These are phyloP conservation scores for Osmerus eperlanus DNA, from an alignment of 2,113 vertebrate genomes.

Conservation along the genomic window DNA sequence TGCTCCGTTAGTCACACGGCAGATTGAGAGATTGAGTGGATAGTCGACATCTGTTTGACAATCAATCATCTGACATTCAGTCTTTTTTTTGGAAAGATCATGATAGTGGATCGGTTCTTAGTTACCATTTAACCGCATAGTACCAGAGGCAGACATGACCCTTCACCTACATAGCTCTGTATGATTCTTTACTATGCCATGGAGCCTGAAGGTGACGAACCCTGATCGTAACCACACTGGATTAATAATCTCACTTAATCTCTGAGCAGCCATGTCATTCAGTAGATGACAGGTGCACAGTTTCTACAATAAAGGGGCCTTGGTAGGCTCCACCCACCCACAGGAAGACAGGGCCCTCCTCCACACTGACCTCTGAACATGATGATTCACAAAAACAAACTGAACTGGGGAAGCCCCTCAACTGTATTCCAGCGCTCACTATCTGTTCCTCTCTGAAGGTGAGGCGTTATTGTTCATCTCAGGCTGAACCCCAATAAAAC, in stretches of 20 bases:
- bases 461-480: neutral
- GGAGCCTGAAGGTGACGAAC: constrained; percentile 69
- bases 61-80: too few relatives aligned
- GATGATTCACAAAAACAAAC: neutral
- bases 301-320: constrained; percentile 8
- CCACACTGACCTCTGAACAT: too few relatives aligned
- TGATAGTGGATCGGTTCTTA: too few relatives aligned
- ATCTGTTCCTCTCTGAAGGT: neutral
- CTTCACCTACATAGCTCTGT: constrained; percentile 72
- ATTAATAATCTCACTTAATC: constrained; percentile 26
- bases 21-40: neutral
- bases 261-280: constrained; percentile 75
- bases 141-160: constrained; percentile 58
- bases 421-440: neutral
- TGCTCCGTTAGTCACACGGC: neutral
- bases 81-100: too few relatives aligned
- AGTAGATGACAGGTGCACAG: constrained; percentile 71
- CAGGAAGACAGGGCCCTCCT: neutral
- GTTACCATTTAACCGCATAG: too few relatives aligned
- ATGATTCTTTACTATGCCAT: constrained; percentile 53
- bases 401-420: neutral
- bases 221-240: constrained; percentile 55
- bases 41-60: neutral
- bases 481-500: too few relatives aligned
- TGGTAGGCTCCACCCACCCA: neutral